Conservation (phyloP, 2,113 vertebrate species). For the Pluvianellus socialis region DNA sequence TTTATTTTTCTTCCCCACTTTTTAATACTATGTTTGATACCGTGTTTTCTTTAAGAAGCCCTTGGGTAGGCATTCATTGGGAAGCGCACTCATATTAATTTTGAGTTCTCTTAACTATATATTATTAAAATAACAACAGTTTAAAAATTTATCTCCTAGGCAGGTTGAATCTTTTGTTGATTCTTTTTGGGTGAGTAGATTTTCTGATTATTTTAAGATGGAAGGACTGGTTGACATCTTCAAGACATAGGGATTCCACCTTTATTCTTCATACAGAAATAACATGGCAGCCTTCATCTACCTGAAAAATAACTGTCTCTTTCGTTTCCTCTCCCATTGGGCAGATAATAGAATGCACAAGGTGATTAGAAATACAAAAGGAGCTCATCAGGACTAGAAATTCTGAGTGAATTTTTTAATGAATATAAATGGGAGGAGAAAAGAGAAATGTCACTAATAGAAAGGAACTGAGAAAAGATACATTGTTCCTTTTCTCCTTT, state of each 20-base stretch:
- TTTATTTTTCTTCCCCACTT: background rate
- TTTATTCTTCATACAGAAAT: background rate
- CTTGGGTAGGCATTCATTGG: background rate
- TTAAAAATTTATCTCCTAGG: background rate
- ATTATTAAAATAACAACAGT: background rate
- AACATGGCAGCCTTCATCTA: background rate
- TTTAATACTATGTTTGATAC: background rate
- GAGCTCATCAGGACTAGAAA: background rate
- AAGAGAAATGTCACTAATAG: background rate
- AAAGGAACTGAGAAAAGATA: background rate
- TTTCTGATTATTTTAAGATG: background rate
- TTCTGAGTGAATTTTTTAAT: background rate
- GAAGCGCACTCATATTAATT: background rate
- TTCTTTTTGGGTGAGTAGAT: background rate
- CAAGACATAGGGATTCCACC: background rate
- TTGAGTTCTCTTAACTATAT: background rate
- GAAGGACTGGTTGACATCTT: background rate
- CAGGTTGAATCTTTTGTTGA: background rate
- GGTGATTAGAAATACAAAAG: background rate
- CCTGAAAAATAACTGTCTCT: background rate
- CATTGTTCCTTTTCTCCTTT: background rate
- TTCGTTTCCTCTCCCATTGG: background rate
- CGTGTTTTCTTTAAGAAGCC: background rate
- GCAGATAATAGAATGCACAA: background rate
- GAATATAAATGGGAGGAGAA: background rate